These are phyloP conservation scores for Oceanites oceanicus DNA, from an alignment of 2,113 vertebrate species.

Conservation along the genomic window DNA sequence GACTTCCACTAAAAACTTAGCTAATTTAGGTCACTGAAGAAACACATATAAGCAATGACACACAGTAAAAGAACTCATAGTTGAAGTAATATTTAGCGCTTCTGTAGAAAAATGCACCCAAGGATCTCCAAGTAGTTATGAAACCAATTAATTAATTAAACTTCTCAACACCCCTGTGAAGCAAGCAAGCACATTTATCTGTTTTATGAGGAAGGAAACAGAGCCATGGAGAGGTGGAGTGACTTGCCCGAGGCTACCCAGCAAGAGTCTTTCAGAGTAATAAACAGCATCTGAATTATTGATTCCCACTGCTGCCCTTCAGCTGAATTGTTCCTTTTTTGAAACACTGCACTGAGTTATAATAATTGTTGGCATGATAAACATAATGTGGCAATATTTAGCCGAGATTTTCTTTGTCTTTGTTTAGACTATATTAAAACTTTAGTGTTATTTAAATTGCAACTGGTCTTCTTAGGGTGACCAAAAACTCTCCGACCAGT, in stretches of 20 bases:
- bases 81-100: neutral
- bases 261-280: conserved; percentile 41
- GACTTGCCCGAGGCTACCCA: conserved; percentile 16
- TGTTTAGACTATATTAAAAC: neutral
- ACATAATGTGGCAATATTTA: neutral
- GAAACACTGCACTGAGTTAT: neutral
- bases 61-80: neutral
- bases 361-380: conserved; percentile 39
- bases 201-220: conserved; percentile 25
- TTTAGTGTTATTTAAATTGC: neutral
- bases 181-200: conserved; percentile 18
- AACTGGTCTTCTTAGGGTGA: neutral
- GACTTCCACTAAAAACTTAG: neutral
- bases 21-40: neutral
- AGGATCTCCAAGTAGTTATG: conserved; percentile 21
- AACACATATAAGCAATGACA: neutral
- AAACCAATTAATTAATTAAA: conserved; percentile 37
- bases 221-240: conserved; percentile 22
- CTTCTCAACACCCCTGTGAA: conserved; percentile 42
- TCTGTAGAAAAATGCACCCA: neutral
- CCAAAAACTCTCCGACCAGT: neutral
- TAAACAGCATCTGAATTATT: conserved; percentile 54
- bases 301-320: neutral
- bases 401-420: neutral
- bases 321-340: neutral